Conservation (phyloP, 2,797 vertebrate species). For the Onychomys torridus region DNA sequence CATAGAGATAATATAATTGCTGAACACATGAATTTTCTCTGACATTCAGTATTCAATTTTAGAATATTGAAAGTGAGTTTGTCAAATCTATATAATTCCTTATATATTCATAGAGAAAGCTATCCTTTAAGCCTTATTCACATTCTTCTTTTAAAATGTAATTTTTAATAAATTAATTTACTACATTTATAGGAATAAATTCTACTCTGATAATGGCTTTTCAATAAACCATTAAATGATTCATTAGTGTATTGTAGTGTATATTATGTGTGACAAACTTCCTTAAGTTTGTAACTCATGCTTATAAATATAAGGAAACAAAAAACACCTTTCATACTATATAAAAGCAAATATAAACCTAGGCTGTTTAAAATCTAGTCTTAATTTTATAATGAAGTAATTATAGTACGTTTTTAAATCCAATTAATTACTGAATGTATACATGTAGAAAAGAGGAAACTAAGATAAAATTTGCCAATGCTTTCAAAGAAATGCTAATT, state of each 20-base stretch:
- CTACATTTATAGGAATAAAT: background rate
- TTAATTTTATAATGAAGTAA: background rate
- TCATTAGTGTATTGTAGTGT: background rate
- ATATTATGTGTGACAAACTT: background rate
- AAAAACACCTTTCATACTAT: background rate
- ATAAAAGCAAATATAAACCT: background rate
- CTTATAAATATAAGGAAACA: background rate
- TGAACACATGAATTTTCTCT: background rate
- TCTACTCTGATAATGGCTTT: background rate
- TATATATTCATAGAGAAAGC: background rate
- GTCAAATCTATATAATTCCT: background rate
- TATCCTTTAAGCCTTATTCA: background rate
- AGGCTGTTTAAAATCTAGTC: background rate
- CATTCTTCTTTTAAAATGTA: background rate
- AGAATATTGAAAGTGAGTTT: background rate
- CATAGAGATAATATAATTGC: background rate
- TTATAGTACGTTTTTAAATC: constrained; percentile 12
- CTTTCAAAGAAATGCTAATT: background rate
- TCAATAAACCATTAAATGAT: constrained; percentile 2
- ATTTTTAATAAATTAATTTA: background rate
- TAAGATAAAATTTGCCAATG: background rate
- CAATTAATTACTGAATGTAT: background rate
- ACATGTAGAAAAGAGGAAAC: background rate
- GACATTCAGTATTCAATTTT: background rate
- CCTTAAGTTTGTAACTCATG: background rate